phyloP scores from a whole-genome alignment of 2,888 invertebrate species.

The Syrista parreyssii region DNA sequence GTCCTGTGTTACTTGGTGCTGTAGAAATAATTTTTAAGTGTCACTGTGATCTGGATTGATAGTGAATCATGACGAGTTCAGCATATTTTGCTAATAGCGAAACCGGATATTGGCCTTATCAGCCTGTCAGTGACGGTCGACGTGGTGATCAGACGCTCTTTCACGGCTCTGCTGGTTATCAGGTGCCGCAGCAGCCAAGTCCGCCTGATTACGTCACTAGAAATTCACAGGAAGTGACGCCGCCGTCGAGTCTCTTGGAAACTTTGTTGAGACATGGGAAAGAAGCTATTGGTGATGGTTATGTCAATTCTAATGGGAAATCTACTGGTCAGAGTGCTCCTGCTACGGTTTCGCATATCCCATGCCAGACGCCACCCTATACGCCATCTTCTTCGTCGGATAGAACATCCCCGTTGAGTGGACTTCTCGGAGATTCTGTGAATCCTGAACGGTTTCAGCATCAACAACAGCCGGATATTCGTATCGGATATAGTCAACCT shows the following conservation, averaged over 20 bases:
- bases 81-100: conserved; percentile 41
- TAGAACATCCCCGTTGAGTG: conserved; percentile 41
- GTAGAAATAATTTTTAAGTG: neutral
- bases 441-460: conserved; percentile 33
- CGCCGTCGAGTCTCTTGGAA: conserved; percentile 46
- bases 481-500: conserved; percentile 11
- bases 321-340: conserved; percentile 1
- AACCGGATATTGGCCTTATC: conserved; percentile 45
- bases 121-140: conserved; percentile 29
- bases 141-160: conserved; percentile 24
- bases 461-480: conserved; percentile 22
- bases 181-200: conserved; percentile 15
- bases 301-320: conserved; percentile 14
- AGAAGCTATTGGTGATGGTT: conserved; percentile 38
- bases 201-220: neutral
- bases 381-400: conserved; percentile 46
- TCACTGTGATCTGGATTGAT: neutral
- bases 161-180: conserved; percentile 20
- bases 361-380: conserved; percentile 47
- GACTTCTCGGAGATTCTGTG: conserved; percentile 30
- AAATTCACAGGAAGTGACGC: conserved; percentile 8
- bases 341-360: conserved; percentile 26
- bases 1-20: neutral
- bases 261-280: conserved; percentile 49
- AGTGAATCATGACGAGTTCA: conserved; percentile 44